A percentile compares a stretch with the other conserved stretches of the same genome.
Evolutionary conservation across 2,888 invertebrate genomes (phyloP).

Genomic region (Sussaba pulchella): DNA sequence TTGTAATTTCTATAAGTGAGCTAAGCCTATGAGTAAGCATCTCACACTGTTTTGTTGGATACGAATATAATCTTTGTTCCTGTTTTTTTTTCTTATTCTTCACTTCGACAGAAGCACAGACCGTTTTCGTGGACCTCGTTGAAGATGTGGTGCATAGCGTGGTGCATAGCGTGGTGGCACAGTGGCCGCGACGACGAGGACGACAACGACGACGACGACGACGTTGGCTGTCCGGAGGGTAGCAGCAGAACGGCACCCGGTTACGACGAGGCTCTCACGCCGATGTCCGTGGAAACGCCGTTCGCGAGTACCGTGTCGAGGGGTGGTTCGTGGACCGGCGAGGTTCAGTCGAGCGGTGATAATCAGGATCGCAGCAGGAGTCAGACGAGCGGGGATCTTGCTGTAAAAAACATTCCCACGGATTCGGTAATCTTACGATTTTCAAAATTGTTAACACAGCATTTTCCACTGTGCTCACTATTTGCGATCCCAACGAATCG

Average conservation of each 20-base stretch:
- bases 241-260: constrained; percentile 87
- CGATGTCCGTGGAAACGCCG: constrained; percentile 94
- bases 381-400: constrained; percentile 59
- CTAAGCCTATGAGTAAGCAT: no score
- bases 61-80: no score
- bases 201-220: constrained; percentile 91
- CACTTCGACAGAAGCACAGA: constrained; percentile 84
- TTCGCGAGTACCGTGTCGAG: constrained; percentile 94
- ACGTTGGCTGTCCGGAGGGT: constrained; percentile 88
- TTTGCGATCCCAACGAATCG: no score
- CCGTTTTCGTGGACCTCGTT: constrained; percentile 86
- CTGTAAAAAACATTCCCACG: constrained; percentile 81
- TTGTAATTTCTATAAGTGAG: no score
- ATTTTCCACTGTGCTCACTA: no score
- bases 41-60: no score
- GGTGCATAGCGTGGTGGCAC: constrained; percentile 90
- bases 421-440: constrained; percentile 71
- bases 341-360: constrained; percentile 82
- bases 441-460: not conserved
- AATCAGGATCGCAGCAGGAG: constrained; percentile 84
- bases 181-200: constrained; percentile 93
- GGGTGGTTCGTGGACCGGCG: constrained; percentile 94
- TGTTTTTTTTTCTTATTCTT: constrained; percentile 29
- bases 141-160: constrained; percentile 92
- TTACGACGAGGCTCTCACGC: constrained; percentile 88